phyloP scores from a whole-genome alignment of 2,888 invertebrate species.

The Tetramorium bicarinatum region DNA sequence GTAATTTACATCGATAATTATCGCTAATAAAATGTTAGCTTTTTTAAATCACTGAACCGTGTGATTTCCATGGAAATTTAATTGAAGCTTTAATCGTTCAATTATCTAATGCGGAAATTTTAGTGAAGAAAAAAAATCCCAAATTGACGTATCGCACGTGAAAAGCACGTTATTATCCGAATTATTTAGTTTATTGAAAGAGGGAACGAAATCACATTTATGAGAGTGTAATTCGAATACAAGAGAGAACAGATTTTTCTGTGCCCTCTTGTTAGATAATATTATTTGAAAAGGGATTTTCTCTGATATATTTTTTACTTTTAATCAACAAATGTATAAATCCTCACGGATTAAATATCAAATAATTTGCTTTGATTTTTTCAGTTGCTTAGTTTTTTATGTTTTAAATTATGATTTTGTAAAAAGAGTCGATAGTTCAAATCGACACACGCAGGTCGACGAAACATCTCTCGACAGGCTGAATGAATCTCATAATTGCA shows the following conservation, averaged over 20 bases:
- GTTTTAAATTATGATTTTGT: background rate
- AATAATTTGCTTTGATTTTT: background rate
- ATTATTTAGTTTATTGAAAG: background rate
- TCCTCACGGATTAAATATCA: background rate
- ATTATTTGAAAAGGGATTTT: background rate
- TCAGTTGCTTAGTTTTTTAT: background rate
- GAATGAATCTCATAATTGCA: constrained; percentile 22
- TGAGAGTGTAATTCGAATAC: background rate
- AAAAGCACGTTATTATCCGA: constrained; percentile 4
- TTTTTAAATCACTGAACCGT: background rate
- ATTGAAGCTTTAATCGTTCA: constrained; percentile 12
- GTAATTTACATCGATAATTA: background rate
- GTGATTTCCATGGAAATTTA: constrained; percentile 3
- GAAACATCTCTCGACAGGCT: background rate
- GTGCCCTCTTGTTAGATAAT: background rate
- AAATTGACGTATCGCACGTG: background rate
- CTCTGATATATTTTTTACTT: background rate
- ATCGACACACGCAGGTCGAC: background rate
- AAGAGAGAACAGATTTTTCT: background rate
- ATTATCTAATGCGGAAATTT: constrained; percentile 13
- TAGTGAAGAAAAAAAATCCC: background rate
- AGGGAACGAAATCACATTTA: background rate
- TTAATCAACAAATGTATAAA: background rate
- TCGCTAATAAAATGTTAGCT: constrained; percentile 13
- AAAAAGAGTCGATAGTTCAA: background rate